A percentile compares a stretch with the other conserved stretches of the same genome.
Conservation (phyloP, 1,140 invertebrate genomes). For the Antheraea mylitta region DNA sequence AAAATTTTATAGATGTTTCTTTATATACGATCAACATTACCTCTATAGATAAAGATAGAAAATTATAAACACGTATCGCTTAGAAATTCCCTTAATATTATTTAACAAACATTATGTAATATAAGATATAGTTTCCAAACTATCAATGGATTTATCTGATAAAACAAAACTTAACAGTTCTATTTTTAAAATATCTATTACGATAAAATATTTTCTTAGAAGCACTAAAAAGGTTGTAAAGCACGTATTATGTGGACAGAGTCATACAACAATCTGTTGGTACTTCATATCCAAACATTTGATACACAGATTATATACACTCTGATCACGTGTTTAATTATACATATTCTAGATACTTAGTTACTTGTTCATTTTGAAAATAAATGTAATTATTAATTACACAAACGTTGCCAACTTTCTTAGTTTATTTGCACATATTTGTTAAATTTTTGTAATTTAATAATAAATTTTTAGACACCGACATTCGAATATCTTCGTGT, state of each 20-base stretch:
- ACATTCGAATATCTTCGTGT: conserved; percentile 72
- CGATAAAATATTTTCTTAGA: not conserved
- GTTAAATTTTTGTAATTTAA: conserved; percentile 75
- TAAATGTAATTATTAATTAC: conserved; percentile 61
- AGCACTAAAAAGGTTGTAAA: conserved; percentile 56
- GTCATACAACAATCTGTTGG: conserved; percentile 26
- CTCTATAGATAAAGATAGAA: conserved; percentile 64
- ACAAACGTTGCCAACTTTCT: conserved; percentile 73
- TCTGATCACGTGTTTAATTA: conserved; percentile 64
- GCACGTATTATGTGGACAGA: conserved; percentile 29
- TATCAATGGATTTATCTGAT: not conserved
- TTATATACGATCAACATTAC: conserved; percentile 55
- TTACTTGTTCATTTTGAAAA: conserved; percentile 68
- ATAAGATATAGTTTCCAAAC: too few relatives aligned
- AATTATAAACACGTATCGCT: conserved; percentile 58
- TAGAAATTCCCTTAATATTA: conserved; percentile 8
- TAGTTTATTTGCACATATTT: conserved; percentile 77
- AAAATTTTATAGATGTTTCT: conserved; percentile 49
- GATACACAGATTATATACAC: conserved; percentile 14
- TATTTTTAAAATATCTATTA: not conserved
- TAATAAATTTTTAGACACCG: conserved; percentile 76
- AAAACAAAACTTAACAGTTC: not conserved
- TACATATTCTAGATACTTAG: conserved; percentile 71
- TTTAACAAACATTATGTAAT: not conserved
- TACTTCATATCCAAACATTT: not conserved